Evolutionary conservation across 2,888 invertebrate species (phyloP), one percentile per base, ranked within the genome.

Genomic region (Zygaena filipendulae): DNA sequence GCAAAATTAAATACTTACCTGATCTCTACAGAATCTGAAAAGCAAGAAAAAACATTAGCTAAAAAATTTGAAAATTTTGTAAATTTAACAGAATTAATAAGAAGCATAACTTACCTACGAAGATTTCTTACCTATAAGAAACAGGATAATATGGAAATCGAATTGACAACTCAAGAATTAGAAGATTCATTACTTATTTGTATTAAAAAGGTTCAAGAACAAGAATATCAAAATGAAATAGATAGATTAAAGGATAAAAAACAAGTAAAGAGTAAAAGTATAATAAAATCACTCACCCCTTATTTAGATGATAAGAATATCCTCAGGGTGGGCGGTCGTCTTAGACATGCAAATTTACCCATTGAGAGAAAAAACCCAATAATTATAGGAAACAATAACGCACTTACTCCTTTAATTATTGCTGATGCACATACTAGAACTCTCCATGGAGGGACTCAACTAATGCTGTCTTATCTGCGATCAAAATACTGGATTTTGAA

Each of bases 101-200:
- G n/a, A n/a, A n/a, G n/a, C n/a, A n/a, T n/a, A n/a, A n/a, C n/a
- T n/a, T n/a, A n/a, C n/a, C n/a, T n/a, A n/a, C n/a, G n/a, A n/a
- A n/a, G n/a, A n/a, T n/a, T n/a, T n/a, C n/a, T n/a, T n/a, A n/a
- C n/a, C n/a, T n/a, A n/a, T n/a, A n/a, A n/a, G n/a, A n/a, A n/a
- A n/a, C n/a, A n/a, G n/a, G n/a, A n/a, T n/a, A n/a, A n/a, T n/a
- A n/a, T n/a, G n/a, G n/a, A n/a, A n/a, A n/a, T n/a, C n/a, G n/a
- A n/a, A n/a, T n/a, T n/a, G n/a, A n/a, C 32, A n/a, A 35, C 33
- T 10, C 10, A 30, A 18, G 42, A 45, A 23, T 23, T 42, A 19
- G 10, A 39, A 24, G 11, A 29, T 4, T 11, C 39, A 3, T 23
- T 42, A 16, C 21, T 29, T 6, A 21, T 11, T 4, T 38, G 40